A percentile compares a stretch with the other conserved stretches of the same genome.
These are phyloP conservation scores for Tyto alba DNA, from an alignment of 2,113 vertebrate species.

Conservation along the genomic window DNA sequence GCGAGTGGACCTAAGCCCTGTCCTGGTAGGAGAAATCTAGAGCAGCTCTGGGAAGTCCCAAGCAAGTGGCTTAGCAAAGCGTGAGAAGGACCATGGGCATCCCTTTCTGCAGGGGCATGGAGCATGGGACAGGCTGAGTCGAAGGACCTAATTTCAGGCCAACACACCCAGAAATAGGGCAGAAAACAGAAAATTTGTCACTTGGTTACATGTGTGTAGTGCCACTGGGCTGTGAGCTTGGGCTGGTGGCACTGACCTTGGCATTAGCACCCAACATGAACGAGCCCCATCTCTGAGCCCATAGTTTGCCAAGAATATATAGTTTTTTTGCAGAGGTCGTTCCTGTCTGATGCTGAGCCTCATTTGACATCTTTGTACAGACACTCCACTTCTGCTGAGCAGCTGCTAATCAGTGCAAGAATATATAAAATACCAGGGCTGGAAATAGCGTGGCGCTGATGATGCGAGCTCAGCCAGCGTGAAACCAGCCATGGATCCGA, in stretches of 20 bases:
- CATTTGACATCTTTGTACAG: rapidly evolving
- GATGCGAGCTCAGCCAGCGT: background rate
- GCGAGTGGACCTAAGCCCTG: no score
- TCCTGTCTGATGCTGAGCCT: background rate
- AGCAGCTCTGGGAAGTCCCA: background rate
- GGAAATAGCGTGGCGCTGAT: background rate
- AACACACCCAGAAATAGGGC: background rate
- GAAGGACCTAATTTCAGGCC: background rate
- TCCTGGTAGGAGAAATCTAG: background rate
- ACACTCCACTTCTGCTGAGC: background rate
- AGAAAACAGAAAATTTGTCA: background rate
- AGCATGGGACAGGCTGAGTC: background rate
- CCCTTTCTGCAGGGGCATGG: background rate
- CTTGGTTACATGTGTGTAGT: rapidly evolving
- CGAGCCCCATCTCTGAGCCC: background rate
- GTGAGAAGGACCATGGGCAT: rapidly evolving
- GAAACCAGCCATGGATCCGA: rapidly evolving
- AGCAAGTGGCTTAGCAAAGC: no score
- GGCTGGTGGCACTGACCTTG: rapidly evolving
- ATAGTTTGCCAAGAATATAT: rapidly evolving
- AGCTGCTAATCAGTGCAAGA: background rate
- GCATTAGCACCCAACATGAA: rapidly evolving
- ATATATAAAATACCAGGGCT: background rate
- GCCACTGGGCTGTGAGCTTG: background rate
- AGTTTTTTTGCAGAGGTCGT: background rate